phyloP scores from a whole-genome alignment of 2,797 vertebrate species.

The Neosalanx taihuensis region DNA sequence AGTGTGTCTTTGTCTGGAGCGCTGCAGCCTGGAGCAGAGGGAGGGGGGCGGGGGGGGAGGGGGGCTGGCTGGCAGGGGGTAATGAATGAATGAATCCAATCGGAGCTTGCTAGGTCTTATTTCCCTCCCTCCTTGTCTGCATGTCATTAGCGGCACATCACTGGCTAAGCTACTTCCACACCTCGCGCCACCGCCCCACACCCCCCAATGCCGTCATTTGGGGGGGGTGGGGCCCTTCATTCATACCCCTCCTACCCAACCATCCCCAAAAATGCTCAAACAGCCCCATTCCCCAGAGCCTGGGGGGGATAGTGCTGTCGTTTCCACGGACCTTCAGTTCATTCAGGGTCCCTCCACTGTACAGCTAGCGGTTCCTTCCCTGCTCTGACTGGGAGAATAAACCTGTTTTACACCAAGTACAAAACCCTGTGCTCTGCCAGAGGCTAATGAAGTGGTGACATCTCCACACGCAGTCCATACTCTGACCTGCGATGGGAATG shows the following conservation, averaged over 20 bases:
- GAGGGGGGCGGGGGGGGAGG: slow-evolving; percentile 12
- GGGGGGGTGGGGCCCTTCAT: too few species aligned
- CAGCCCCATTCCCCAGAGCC: too few species aligned
- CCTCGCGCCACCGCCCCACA: slow-evolving; percentile 1
- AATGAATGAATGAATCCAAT: slow-evolving; percentile 52
- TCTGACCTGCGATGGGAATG: too few species aligned
- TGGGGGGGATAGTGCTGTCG: too few species aligned
- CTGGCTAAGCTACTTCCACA: slow-evolving; percentile 18
- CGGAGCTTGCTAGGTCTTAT: slow-evolving; percentile 45
- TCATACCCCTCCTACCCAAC: neutral
- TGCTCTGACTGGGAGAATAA: neutral
- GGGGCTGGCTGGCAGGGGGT: slow-evolving; percentile 9
- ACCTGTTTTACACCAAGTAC: neutral
- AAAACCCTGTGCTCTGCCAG: too few species aligned
- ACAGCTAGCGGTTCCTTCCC: too few species aligned
- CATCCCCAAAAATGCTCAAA: too few species aligned
- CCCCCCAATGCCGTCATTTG: neutral
- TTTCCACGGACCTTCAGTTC: too few species aligned
- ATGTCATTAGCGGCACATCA: slow-evolving; percentile 41
- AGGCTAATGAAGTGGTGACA: too few species aligned
- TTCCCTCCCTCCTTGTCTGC: slow-evolving; percentile 32
- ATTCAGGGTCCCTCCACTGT: too few species aligned
- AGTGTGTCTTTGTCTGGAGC: slow-evolving; percentile 61
- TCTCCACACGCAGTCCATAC: too few species aligned
- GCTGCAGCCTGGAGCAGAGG: slow-evolving; percentile 38